phyloP scores from a whole-genome alignment of 2,888 invertebrate genomes.

The Scaptomyza caliginosa region DNA sequence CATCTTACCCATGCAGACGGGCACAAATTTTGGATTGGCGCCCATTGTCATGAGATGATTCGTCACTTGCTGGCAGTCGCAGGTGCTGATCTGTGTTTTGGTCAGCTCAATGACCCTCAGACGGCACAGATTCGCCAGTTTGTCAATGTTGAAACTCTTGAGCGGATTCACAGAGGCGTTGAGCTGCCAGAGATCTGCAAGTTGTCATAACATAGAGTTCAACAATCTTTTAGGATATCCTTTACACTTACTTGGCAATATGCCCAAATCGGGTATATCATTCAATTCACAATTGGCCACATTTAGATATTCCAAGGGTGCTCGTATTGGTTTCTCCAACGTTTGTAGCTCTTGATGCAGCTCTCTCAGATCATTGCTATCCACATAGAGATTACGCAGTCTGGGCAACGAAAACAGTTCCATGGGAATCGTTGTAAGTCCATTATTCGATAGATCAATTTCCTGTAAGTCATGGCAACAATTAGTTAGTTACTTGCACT shows the following conservation, averaged over 20 bases:
- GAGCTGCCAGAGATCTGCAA: slow-evolving; percentile 85
- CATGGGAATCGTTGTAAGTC: slow-evolving; percentile 81
- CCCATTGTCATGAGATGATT: slow-evolving; percentile 76
- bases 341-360: slow-evolving; percentile 74
- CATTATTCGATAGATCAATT: slow-evolving; percentile 84
- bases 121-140: slow-evolving; percentile 87
- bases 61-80: slow-evolving; percentile 81
- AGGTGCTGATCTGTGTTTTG: slow-evolving; percentile 73
- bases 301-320: slow-evolving; percentile 86
- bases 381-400: slow-evolving; percentile 87
- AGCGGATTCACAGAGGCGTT: slow-evolving; percentile 88
- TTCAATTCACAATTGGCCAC: slow-evolving; percentile 86
- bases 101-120: slow-evolving; percentile 86
- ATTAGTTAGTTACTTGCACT: slow-evolving; percentile 21
- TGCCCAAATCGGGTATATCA: slow-evolving; percentile 87
- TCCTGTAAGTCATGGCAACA: slow-evolving; percentile 71
- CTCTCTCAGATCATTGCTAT: slow-evolving; percentile 81
- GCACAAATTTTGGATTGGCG: slow-evolving; percentile 77
- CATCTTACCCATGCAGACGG: slow-evolving; percentile 80
- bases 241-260: slow-evolving; percentile 84
- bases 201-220: too few relatives aligned
- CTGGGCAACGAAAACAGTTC: slow-evolving; percentile 86
- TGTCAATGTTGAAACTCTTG: slow-evolving; percentile 82
- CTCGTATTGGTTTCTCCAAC: slow-evolving; percentile 85
- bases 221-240: too few relatives aligned